phyloP scores from a whole-genome alignment of 92 coral and sea anemone genomes.

The Epizoanthus fatuus region DNA sequence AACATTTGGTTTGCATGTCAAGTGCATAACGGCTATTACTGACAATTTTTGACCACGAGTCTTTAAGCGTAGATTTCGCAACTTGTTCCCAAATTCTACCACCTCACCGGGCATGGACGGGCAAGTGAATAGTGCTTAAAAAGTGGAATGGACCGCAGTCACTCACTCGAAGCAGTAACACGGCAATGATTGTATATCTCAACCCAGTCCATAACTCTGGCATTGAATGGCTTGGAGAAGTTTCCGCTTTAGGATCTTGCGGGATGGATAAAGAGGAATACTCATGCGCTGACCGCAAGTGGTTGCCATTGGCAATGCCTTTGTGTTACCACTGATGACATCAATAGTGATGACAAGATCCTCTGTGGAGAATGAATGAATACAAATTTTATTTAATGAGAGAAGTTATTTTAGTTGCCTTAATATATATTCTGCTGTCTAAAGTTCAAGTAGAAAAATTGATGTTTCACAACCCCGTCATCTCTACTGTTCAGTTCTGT shows the following conservation, averaged over 20 bases:
- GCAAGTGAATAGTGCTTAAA: too few relatives aligned
- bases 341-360: slow-evolving; percentile 90
- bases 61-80: too few relatives aligned
- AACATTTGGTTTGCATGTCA: too few relatives aligned
- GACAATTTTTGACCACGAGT: too few relatives aligned
- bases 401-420: background rate
- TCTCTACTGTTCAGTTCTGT: background rate
- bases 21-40: too few relatives aligned
- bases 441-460: background rate
- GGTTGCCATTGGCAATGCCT: slow-evolving; percentile 97
- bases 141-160: too few relatives aligned
- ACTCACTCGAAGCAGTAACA: background rate
- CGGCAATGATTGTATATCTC: slow-evolving; percentile 8
- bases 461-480: background rate
- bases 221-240: slow-evolving; percentile 95
- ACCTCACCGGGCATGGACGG: too few relatives aligned
- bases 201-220: slow-evolving; percentile 93
- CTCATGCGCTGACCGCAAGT: slow-evolving; percentile 99
- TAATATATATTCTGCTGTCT: background rate
- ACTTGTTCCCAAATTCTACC: too few relatives aligned
- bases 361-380: slow-evolving; percentile 17
- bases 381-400: too few relatives aligned
- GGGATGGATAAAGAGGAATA: slow-evolving; percentile 92
- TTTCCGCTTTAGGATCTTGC: slow-evolving; percentile 86
- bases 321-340: slow-evolving; percentile 94